Conservation (phyloP, 1,140 invertebrate genomes). For the Neodiprion fabricii region DNA sequence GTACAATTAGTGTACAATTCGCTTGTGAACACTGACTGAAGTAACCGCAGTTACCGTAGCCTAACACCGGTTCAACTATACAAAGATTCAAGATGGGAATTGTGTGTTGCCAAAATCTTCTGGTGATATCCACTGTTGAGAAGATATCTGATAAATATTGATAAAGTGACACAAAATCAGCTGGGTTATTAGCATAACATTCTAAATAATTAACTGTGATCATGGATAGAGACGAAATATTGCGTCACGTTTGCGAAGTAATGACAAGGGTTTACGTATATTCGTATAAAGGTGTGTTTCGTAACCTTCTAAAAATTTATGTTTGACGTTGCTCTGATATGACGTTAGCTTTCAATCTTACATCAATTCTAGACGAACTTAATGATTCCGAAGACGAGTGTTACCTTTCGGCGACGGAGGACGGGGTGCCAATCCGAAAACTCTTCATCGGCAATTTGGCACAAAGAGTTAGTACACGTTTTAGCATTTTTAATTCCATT, state of each 20-base stretch:
- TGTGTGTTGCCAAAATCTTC: no score
- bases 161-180: no score
- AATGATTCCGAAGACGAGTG: constrained; percentile 2
- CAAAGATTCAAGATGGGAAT: no score
- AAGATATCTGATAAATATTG: no score
- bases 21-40: no score
- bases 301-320: background rate
- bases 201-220: background rate
- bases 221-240: background rate
- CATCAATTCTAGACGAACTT: background rate
- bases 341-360: background rate
- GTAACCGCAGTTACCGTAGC: no score
- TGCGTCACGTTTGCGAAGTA: background rate
- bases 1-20: no score
- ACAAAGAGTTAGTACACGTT: constrained; percentile 46
- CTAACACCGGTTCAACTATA: no score
- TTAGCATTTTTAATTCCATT: background rate
- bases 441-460: constrained; percentile 55
- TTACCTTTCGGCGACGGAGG: constrained; percentile 26
- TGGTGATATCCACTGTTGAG: no score
- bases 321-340: background rate
- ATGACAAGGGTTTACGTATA: background rate
- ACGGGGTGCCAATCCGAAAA: constrained; percentile 53
- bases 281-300: background rate
- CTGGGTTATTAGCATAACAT: no score